Evolutionary conservation across 64 coral and sea anemone genomes (phyloP), one percentile per base, ranked within the genome.

Genomic region (Dendronephthya gigantea): DNA sequence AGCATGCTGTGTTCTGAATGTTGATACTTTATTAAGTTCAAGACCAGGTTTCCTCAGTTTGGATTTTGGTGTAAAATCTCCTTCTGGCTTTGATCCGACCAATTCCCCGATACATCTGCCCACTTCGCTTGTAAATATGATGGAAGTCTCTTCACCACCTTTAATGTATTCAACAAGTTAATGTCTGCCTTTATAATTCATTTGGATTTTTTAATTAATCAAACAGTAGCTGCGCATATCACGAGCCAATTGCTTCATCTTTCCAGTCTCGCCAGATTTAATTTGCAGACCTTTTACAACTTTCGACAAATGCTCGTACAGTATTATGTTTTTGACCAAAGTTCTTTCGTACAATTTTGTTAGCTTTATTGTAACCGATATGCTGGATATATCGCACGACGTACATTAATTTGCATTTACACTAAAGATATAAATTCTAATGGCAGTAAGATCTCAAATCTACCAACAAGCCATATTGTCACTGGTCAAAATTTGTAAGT

Each of bases 241-340:
- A 3, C 72, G 30, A 2, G 91, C 83, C 16, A 92, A 19, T 28
- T 85, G 86, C 22, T 82, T 85, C 23, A 86, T 19, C 39, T 89
- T 92, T 35, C 89, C 91, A 1, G 85, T 2, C 33, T 92, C 86
- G 19, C n/a, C 50, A 6, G 86, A 33, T 4, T 85, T 82, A 23
- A 92, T 86, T 28, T 82, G 87, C 9, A 83, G 82, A 43, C 91
- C 91, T 34, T 48, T 62, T 4, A 50, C n/a, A 15, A 92, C 91
- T 47, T 86, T 92, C 35, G n/a, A 92, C 83, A 7, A 86, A 49
- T 0, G 83, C 87, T 19, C 87, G 83, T 2, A 83, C 66, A 0
- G 89, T 35, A 0, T 38, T 86, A 36, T 92, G 87, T 19, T 74
- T 86, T 39, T 92, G 87, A 0, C 91, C 87, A 89, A 92, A 89